Evolutionary conservation across 2,888 invertebrate genomes (phyloP).

Genomic region (Luperina testacea): DNA sequence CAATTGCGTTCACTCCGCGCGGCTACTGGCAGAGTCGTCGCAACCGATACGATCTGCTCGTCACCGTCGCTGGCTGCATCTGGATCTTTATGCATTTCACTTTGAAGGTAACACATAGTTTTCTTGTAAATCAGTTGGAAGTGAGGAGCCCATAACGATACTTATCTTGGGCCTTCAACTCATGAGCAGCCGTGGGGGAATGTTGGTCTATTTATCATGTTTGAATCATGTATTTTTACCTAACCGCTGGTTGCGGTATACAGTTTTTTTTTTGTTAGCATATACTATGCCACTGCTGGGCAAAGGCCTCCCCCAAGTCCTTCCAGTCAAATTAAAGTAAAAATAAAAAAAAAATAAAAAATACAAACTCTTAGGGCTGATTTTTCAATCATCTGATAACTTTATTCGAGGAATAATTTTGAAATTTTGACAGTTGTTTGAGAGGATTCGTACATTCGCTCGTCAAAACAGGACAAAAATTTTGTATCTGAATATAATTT

Average conservation of each 20-base stretch:
- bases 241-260: neutral
- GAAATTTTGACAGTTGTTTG: no score
- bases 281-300: no score
- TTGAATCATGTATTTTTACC: neutral
- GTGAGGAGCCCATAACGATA: neutral
- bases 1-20: slow-evolving; percentile 98
- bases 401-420: no score
- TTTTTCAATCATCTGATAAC: no score
- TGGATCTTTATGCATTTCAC: slow-evolving; percentile 99
- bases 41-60: slow-evolving; percentile 99
- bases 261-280: neutral
- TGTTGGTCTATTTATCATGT: neutral
- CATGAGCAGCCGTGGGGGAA: neutral
- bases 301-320: no score
- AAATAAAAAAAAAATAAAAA: no score
- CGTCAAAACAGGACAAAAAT: neutral
- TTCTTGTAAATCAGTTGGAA: neutral
- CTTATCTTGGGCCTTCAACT: neutral
- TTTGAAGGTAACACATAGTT: slow-evolving; percentile 90
- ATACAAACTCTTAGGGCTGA: neutral
- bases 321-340: no score
- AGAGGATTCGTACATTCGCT: neutral
- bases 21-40: slow-evolving; percentile 99
- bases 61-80: slow-evolving; percentile 98
- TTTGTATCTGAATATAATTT: neutral